These are phyloP conservation scores for Gari tellinella DNA, from an alignment of 2,888 invertebrate genomes.

Conservation along the genomic window DNA sequence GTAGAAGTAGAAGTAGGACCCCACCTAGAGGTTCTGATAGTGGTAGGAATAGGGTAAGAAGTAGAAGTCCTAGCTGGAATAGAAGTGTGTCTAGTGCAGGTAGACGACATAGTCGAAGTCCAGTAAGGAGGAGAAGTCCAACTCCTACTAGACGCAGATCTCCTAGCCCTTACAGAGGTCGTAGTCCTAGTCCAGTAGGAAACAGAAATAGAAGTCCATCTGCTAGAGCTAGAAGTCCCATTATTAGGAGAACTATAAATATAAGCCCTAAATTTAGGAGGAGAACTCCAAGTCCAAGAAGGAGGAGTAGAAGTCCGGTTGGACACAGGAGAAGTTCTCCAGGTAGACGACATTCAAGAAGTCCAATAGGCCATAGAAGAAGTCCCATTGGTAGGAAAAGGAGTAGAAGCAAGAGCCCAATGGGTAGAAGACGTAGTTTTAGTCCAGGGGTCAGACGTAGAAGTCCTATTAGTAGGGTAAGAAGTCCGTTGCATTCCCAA, in stretches of 20 bases:
- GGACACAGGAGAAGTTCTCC: slow-evolving; percentile 20
- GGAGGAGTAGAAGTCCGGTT: slow-evolving; percentile 18
- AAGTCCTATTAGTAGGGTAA: slow-evolving; percentile 24
- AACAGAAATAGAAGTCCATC: slow-evolving; percentile 15
- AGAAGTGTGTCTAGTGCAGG: slow-evolving; percentile 33
- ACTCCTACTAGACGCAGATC: slow-evolving; percentile 13
- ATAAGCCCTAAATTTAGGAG: slow-evolving; percentile 10
- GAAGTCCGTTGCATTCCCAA: slow-evolving; percentile 12
- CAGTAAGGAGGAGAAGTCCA: slow-evolving; percentile 11
- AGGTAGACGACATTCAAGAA: slow-evolving; percentile 22
- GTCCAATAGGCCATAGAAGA: slow-evolving; percentile 20
- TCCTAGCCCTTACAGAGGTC: slow-evolving; percentile 23
- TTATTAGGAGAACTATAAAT: slow-evolving; percentile 24
- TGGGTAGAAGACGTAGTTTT: slow-evolving; percentile 13
- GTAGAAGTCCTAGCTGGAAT: slow-evolving; percentile 25
- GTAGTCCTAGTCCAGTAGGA: neutral
- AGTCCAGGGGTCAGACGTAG: slow-evolving; percentile 17
- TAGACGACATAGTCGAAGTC: slow-evolving; percentile 24
- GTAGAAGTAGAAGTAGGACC: slow-evolving; percentile 36
- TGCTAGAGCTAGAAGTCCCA: slow-evolving; percentile 22
- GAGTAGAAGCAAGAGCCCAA: slow-evolving; percentile 17
- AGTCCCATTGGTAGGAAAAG: slow-evolving; percentile 20
- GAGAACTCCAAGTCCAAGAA: slow-evolving; percentile 8
- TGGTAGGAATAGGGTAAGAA: slow-evolving; percentile 24
- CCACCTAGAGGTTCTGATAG: slow-evolving; percentile 37